phyloP scores from a whole-genome alignment of 2,797 vertebrate species.

The Microctenopoma lineatum region DNA sequence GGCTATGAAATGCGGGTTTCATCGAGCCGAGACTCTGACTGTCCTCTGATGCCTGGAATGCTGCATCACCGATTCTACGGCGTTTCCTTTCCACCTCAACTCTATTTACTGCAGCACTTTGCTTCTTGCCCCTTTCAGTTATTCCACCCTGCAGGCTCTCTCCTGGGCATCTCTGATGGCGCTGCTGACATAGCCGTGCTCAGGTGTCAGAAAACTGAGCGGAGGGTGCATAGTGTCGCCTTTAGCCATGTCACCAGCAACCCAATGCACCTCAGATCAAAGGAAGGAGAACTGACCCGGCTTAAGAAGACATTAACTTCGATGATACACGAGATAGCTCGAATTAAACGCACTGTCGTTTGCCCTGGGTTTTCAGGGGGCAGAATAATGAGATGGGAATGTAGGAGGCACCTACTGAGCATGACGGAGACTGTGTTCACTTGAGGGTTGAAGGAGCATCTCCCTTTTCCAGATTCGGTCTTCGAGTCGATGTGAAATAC shows the following conservation, averaged over 20 bases:
- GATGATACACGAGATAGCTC: too few species aligned
- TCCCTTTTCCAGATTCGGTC: conserved; percentile 95
- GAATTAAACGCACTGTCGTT: too few species aligned
- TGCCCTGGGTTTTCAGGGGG: not conserved
- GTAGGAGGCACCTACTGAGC: conserved; percentile 91
- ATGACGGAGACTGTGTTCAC: conserved; percentile 97
- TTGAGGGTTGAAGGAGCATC: conserved; percentile 96
- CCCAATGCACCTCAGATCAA: conserved; percentile 62
- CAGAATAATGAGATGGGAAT: not conserved
- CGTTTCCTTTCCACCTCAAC: conserved; percentile 29
- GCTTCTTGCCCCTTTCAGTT: conserved; percentile 2
- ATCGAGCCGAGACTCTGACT: conserved; percentile 9
- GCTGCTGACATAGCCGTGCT: conserved; percentile 66
- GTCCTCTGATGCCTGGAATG: conserved; percentile 2
- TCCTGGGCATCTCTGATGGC: conserved; percentile 6
- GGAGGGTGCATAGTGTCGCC: conserved; percentile 44
- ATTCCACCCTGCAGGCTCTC: conserved; percentile 1
- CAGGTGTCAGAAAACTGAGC: conserved; percentile 73
- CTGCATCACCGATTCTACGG: conserved; percentile 28
- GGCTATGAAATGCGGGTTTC: conserved; percentile 22
- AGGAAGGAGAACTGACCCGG: conserved; percentile 15
- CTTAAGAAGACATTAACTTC: not conserved
- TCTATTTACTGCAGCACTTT: conserved; percentile 21
- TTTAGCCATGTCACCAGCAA: conserved; percentile 62
- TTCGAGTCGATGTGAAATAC: conserved; percentile 93